A percentile compares a stretch with the other conserved stretches of the same genome.
These are phyloP conservation scores for Hesperia comma DNA, from an alignment of 2,888 invertebrate species.

Conservation along the genomic window DNA sequence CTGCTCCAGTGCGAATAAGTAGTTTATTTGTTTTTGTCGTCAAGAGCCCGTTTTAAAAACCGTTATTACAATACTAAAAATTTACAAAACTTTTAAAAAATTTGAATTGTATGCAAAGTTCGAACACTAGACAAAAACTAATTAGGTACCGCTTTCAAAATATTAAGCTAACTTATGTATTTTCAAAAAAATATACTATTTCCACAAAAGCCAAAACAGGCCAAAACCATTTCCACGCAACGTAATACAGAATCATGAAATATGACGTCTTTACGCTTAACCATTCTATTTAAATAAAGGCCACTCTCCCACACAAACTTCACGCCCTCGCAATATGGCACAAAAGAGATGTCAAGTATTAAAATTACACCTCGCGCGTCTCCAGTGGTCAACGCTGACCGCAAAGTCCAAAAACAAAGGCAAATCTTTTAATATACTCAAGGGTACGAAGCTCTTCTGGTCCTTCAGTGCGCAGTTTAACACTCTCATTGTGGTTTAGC, in stretches of 20 bases:
- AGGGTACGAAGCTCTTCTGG: neutral
- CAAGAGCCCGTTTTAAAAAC: too few relatives aligned
- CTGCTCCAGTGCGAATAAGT: too few relatives aligned
- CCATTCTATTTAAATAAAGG: conserved; percentile 9
- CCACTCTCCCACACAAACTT: conserved; percentile 9
- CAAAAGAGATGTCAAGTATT: conserved; percentile 22
- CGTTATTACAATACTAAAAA: too few relatives aligned
- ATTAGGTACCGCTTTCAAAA: too few relatives aligned
- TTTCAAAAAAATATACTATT: neutral
- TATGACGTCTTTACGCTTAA: neutral
- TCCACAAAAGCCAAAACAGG: neutral
- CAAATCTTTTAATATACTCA: conserved; percentile 37
- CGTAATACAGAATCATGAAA: neutral
- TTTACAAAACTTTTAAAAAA: too few relatives aligned
- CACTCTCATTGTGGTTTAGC: conserved; percentile 65
- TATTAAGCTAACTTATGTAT: too few relatives aligned
- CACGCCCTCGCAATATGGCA: conserved; percentile 7
- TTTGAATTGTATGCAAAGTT: too few relatives aligned
- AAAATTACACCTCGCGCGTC: conserved; percentile 8
- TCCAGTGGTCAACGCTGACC: conserved; percentile 33
- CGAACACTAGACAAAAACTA: too few relatives aligned
- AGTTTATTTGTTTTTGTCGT: too few relatives aligned
- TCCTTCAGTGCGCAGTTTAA: conserved; percentile 63
- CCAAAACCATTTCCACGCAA: neutral
- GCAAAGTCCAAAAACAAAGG: conserved; percentile 51